Percentiles rank a stretch among this genome's conserved stretches.
Conservation (phyloP, 2,113 vertebrate species). For the Axis porcinus region DNA sequence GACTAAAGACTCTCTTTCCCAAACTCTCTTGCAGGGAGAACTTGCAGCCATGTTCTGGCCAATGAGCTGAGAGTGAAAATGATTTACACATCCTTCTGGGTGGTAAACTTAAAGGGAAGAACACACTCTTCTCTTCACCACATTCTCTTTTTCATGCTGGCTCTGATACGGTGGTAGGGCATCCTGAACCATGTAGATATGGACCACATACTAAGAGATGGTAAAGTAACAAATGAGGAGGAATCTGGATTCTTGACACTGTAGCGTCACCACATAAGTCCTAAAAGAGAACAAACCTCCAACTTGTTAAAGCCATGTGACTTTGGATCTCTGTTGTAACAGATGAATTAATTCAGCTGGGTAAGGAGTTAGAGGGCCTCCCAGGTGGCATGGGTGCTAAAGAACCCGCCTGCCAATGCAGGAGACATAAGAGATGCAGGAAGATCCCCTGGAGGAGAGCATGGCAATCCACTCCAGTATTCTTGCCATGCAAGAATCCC, state of each 20-base stretch:
- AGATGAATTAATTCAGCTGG: not conserved
- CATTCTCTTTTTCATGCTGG: not conserved
- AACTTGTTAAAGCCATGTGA: slow-evolving; percentile 10
- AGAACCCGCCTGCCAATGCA: not conserved
- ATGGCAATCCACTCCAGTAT: not conserved
- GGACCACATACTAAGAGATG: not conserved
- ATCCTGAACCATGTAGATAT: not conserved
- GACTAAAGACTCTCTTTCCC: not conserved
- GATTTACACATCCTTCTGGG: not conserved
- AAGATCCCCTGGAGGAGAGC: not conserved
- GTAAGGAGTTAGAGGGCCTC: not conserved
- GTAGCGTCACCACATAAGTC: not conserved
- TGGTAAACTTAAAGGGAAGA: not conserved
- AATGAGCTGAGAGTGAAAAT: not conserved
- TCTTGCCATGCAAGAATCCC: not conserved
- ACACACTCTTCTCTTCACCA: not conserved
- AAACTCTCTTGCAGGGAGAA: not conserved
- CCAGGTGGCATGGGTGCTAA: not conserved
- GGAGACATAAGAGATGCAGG: not conserved
- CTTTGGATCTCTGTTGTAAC: not conserved
- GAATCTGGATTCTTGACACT: not conserved
- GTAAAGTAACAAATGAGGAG: not conserved
- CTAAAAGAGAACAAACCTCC: not conserved
- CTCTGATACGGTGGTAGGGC: not conserved
- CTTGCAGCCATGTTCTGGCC: not conserved